Base-by-base conservation (phyloP, 2,888 invertebrate species). In the Nomada ferruginata region DNA sequence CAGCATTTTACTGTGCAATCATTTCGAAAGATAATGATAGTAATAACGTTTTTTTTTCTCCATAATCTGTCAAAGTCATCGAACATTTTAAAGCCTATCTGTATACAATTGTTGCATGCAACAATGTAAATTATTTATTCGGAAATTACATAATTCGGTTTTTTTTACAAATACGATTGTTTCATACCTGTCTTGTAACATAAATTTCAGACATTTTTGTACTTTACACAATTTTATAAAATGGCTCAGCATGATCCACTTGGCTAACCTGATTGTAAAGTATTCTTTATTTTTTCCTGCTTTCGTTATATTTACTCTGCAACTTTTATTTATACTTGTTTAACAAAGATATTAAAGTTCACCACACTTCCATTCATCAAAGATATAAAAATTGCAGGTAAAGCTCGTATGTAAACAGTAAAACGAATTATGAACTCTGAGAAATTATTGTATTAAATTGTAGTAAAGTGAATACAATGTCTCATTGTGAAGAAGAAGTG, bases 401-500 rank as follows among this genome's bases (percentile, higher is more conserved):
- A 69, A 23, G 65, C 55, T 68, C 68, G 59, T 42, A 64, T 57
- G 52, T 26, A 65, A 74, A 65, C 52, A 70, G 63, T 83, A 61
- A 72, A 65, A 52, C 13, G 50, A 85, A 88, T 83, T 85, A 88
- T 88, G 88, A 84, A 52, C 70, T 83, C 68, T 76, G 59, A 76
- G 66, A 70, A 75, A 70, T 57, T 53, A 79, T 59, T 64, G 47
- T 69, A 80, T 73, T 85, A 75, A 82, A 85, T 83, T 79, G 52
- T 79, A 82, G 47, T 83, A 77, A 81, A 79, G 29, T 76, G 55
- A 55, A 60, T 90, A 93, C 87, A 89, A 93, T 93, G 93, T 93
- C 93, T 89, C 93, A 92, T 89, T 92, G 92, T 85, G 92, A 93
- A 87, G 91, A 91, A 81, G 94, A 94, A 79, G 92, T 92, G 79